Evolutionary conservation across 2,888 invertebrate species (phyloP), one percentile per base, ranked within the genome.

Genomic region (Serripes groenlandicus): DNA sequence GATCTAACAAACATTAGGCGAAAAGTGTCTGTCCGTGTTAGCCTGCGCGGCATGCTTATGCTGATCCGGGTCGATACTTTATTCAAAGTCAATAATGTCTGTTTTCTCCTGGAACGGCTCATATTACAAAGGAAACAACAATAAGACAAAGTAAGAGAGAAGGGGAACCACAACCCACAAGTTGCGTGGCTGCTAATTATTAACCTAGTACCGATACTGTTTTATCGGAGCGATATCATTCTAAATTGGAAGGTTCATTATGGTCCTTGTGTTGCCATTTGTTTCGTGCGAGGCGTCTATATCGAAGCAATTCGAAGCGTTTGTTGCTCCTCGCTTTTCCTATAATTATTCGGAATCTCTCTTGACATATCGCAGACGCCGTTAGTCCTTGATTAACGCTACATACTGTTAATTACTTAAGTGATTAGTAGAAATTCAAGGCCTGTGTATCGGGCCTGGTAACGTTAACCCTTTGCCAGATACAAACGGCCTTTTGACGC

Each of bases 321-420:
- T 66, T 32, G 23, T 26, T 42, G 37, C 42, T 62, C 62, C 42
- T 26, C 66, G 18, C 42, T 42, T 42, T 66, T 66, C 42, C 37
- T 42, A 37, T 66, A 66, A 66, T 66, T 66, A 66, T 66, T 66
- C 66, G 66, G 66, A 66, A 66, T 66, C 66, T 66, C 66, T 66
- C 42, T 42, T 66, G 66, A 66, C 66, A 28, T 66, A 35, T 66
- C 42, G 66, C 66, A 66, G 66, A 66, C 66, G 66, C 66, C 42
- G 23, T 66, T 42, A 15, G 66, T 15, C 66, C 37, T 66, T 66
- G 66, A 66, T 66, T 66, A 66, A 66, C 66, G 66, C 26, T 35
- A 66, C 66, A 37, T 28, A 42, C 42, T 66, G 66, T 66, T 66
- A 66, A 66, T 66, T 66, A 66, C 42, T 66, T 66, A 66, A 66